Evolutionary conservation across 1,140 invertebrate species (phyloP), one percentile per base, ranked within the genome.

Genomic region (Uloborus diversus): DNA sequence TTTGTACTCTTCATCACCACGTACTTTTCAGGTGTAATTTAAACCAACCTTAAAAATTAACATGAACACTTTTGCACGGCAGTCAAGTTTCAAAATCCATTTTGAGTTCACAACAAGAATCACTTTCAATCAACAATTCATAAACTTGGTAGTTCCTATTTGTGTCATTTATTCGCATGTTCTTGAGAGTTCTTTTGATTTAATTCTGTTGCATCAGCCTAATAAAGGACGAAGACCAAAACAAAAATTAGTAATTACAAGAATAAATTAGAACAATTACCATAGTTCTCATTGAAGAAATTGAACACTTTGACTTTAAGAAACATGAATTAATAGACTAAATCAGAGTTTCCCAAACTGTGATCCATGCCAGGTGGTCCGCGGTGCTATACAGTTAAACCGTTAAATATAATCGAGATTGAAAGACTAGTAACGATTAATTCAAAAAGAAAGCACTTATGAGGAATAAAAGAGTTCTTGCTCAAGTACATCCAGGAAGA

Each of bases 41-140:
- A 27, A n/a, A 37, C n/a, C 2, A 33, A 51, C 25, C 62, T 42
- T 23, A 47, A 20, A 30, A 23, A 27, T 49, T 33, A 69, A 69
- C 32, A 69, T 69, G 66, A 69, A 69, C 66, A 69, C 66, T 69
- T 56, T 66, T 51, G 28, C 14, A 56, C 53, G 66, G 66, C 66
- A 69, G 66, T 69, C 27, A 56, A 69, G 42, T 27, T 56, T 42
- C 17, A 42, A 42, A 42, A 42, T 17, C 17, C 17, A 42, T 13
- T 17, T 42, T 13, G 37, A 42, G 37, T 42, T 17, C 37, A 13
- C 37, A 42, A 42, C 37, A 42, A 42, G 17, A 42, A 42, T 42
- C 17, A 13, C 17, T 42, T 5, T 42, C 9, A 42, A 17, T 42
- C 37, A 42, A 42, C 37, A 42, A 42, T 42, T 13, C 17, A 42